Percentiles rank a stretch among this genome's conserved stretches.
These are phyloP conservation scores for Lota lota DNA, from an alignment of 2,113 vertebrate genomes.

Conservation along the genomic window DNA sequence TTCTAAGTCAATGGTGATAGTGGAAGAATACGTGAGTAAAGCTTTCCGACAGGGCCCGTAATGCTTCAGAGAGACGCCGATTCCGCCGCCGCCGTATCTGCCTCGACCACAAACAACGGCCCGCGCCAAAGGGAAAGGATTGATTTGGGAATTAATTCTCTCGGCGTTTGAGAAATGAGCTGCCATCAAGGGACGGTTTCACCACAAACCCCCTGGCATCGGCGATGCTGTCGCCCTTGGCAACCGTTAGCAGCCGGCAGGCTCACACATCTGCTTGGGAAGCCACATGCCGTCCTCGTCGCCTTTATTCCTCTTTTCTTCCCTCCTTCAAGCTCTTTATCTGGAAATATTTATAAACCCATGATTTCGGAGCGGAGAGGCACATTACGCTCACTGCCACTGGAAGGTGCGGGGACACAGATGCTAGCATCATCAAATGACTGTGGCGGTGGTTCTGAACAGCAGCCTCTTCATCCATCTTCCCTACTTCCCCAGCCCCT, in stretches of 20 bases:
- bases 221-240: background rate
- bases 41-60: background rate
- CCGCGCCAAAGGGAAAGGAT: background rate
- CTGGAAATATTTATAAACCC: conserved; percentile 1
- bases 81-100: too few relatives aligned
- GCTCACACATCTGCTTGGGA: background rate
- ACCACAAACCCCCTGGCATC: background rate
- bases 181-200: background rate
- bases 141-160: background rate
- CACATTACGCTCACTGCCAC: background rate
- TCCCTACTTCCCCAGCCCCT: background rate
- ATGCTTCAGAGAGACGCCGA: background rate
- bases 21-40: background rate
- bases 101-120: too few relatives aligned
- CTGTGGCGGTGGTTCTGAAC: background rate
- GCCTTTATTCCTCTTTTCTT: too few relatives aligned
- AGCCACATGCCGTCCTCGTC: too few relatives aligned
- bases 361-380: background rate
- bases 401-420: background rate
- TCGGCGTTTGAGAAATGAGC: background rate
- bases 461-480: background rate
- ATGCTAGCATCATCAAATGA: conserved; percentile 1
- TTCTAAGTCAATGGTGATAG: background rate
- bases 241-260: background rate
- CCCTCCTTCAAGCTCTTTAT: background rate